phyloP scores from a whole-genome alignment of 2,797 vertebrate species.

The Pipistrellus kuhlii region DNA sequence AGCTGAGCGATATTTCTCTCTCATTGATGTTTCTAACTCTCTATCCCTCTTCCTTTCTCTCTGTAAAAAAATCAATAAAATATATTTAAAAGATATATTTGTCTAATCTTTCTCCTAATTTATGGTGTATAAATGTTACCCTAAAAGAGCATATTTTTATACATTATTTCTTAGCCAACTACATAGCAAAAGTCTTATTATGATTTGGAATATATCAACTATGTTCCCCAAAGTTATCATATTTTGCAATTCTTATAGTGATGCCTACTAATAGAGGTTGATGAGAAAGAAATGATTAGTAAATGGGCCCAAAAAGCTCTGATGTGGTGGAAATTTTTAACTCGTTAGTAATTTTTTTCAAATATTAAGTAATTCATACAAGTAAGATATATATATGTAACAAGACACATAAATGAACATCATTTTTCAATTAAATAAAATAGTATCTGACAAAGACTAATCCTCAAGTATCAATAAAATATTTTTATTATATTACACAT shows the following conservation, averaged over 20 bases:
- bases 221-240: neutral
- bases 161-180: neutral
- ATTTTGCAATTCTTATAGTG: neutral
- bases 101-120: neutral
- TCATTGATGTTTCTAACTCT: too few relatives aligned
- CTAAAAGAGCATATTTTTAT: neutral
- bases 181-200: neutral
- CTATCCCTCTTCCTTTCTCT: too few relatives aligned
- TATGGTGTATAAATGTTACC: neutral
- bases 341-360: neutral
- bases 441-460: neutral
- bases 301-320: neutral
- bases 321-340: neutral
- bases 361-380: neutral
- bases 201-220: neutral
- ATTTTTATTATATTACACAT: neutral
- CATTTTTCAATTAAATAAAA: conserved; percentile 32
- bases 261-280: neutral
- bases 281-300: neutral
- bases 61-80: too few relatives aligned
- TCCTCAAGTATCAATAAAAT: neutral
- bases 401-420: neutral
- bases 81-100: neutral
- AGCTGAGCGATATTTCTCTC: too few relatives aligned
- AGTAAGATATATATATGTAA: neutral